Percentiles rank a stretch among this genome's conserved stretches.
phyloP scores from a whole-genome alignment of 2,113 vertebrate genomes.

The Rallus limicola region DNA sequence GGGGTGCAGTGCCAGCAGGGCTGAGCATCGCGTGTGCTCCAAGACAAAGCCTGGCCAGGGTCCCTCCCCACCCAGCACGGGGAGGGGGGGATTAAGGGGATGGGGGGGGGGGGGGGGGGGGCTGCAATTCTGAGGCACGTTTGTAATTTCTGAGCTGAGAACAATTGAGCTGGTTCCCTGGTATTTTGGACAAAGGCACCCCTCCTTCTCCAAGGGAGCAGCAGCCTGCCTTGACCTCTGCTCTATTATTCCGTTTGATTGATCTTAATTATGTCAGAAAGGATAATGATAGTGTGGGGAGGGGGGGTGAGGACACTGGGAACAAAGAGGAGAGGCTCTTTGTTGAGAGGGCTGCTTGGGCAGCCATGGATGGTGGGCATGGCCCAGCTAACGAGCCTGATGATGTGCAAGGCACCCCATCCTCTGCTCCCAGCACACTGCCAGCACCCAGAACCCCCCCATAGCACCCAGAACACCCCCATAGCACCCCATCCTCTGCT shows the following conservation, averaged over 20 bases:
- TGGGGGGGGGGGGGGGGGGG: not conserved
- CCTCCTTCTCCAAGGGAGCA: not conserved
- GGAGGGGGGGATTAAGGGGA: not conserved
- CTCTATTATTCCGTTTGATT: constrained; percentile 33
- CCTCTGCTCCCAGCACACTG: not conserved
- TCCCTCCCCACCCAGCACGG: not conserved
- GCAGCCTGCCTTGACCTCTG: constrained; percentile 16
- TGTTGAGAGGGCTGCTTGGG: not conserved
- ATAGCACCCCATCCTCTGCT: no score
- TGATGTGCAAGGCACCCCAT: accelerated
- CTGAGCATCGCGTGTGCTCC: accelerated
- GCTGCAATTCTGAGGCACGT: not conserved
- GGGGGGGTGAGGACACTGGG: not conserved
- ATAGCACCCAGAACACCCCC: no score
- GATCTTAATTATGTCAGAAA: constrained; percentile 48
- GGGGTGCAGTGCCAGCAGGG: not conserved
- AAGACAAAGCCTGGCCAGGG: not conserved
- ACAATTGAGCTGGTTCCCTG: constrained; percentile 2
- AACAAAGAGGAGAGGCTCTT: not conserved
- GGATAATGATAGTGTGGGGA: constrained; percentile 16
- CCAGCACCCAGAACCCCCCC: no score
- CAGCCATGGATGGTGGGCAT: accelerated
- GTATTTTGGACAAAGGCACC: constrained; percentile 10
- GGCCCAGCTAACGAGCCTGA: not conserved
- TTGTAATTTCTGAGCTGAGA: not conserved